Evolutionary conservation across 2,113 vertebrate genomes (phyloP).

Genomic region (Tragulus kanchil): DNA sequence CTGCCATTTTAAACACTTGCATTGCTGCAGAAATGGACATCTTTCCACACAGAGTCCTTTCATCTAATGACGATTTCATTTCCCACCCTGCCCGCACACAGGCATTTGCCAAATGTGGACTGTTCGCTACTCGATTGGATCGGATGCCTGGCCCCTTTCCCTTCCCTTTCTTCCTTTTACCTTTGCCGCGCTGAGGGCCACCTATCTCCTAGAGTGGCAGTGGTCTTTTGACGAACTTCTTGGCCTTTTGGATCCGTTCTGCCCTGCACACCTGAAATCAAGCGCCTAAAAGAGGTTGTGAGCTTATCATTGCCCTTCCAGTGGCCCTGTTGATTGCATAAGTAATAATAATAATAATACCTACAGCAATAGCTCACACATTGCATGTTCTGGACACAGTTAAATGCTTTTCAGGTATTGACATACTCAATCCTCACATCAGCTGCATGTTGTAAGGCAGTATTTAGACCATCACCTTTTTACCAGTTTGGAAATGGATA

Average conservation of each 20-base stretch:
- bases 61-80: not conserved
- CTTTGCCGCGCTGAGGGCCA: not conserved
- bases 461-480: not conserved
- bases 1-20: not conserved
- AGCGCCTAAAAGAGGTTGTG: not conserved
- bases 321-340: not conserved
- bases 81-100: not conserved
- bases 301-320: not conserved
- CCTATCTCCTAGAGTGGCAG: constrained; percentile 14
- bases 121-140: not conserved
- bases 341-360: not conserved
- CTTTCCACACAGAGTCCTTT: not conserved
- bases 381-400: not conserved
- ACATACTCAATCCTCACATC: not conserved
- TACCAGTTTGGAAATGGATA: not conserved
- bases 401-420: not conserved
- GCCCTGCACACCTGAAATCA: not conserved
- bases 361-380: not conserved
- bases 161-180: not conserved
- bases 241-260: not conserved
- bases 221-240: not conserved
- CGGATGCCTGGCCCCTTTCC: not conserved
- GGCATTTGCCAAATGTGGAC: not conserved
- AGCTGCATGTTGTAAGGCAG: not conserved
- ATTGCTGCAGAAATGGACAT: not conserved